These are phyloP conservation scores for Acanthacorydalis orientalis DNA, from an alignment of 2,888 invertebrate genomes.

Conservation along the genomic window DNA sequence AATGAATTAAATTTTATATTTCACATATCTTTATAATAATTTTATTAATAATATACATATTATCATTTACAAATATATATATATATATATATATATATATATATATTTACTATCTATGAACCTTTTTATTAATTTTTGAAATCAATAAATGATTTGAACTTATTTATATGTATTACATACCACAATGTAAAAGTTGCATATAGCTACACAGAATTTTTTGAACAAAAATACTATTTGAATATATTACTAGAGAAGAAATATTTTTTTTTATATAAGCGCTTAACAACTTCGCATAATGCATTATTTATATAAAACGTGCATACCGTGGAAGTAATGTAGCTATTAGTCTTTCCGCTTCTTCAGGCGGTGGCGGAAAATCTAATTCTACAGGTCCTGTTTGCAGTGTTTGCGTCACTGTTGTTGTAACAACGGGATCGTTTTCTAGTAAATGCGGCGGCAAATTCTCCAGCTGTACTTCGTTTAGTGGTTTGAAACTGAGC, in stretches of 20 bases:
- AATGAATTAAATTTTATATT: too few species aligned
- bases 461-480: conserved; percentile 32
- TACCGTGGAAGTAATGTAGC: conserved; percentile 60
- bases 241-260: not conserved
- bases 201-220: not conserved
- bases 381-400: conserved; percentile 24
- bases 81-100: too few species aligned
- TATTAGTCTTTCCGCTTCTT: conserved; percentile 60
- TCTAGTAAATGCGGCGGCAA: conserved; percentile 17
- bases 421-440: conserved; percentile 13
- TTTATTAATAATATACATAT: too few species aligned
- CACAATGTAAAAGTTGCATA: too few species aligned
- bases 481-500: conserved; percentile 46
- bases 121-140: too few species aligned
- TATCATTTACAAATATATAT: too few species aligned
- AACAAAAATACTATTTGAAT: not conserved
- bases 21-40: too few species aligned
- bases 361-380: conserved; percentile 56
- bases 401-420: conserved; percentile 16
- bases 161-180: too few species aligned
- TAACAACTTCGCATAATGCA: too few species aligned
- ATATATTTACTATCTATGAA: too few species aligned
- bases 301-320: conserved; percentile 15
- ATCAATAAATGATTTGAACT: too few species aligned
- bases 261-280: not conserved